Base-by-base conservation (phyloP, 1,140 invertebrate species). In the Bilobella aurantiaca region DNA sequence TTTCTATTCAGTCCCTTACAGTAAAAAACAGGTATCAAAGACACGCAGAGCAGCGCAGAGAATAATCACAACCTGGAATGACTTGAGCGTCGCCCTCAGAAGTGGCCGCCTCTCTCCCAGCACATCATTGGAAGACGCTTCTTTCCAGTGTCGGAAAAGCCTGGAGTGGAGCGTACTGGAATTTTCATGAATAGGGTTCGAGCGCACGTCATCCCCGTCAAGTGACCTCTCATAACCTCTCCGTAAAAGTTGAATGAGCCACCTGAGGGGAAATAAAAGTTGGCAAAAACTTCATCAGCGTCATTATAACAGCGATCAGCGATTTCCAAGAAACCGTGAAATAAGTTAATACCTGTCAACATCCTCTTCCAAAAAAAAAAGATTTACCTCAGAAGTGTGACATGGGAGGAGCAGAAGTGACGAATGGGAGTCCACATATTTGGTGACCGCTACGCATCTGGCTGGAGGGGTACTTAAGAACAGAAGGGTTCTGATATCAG, bases 11-110 rank as follows among this genome's bases (percentile, higher is more conserved):
- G 21, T 5, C 14, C 14, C 49, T 8, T 53, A 53, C 49, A 53
- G 21, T 53, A 53, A 23, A 23, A 53, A 23, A 23, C 49, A 53
- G 25, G 49, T 53, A 53, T 53, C 49, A 53, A 53, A 53, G 49
- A 53, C 23, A 53, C 49, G 49, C 14, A 53, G 14, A 23, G 25
- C 49, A 23, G 21, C 12, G 23, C 12, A 53, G 49, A 8, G 5
- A 23, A 53, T 53, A 18, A 53, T 53, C 12, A 53, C 49, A 23
- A 23, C 5, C 23, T 53, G 49, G 49, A 53, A 53, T 12, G 49
- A 16, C 49, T 53, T 53, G 49, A 53, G 49, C 23, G 23, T 53
- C 14, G 49, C 49, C 21, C 49, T 5, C 3, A 53, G 49, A 8
- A 53, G 49, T 5, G 12, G 12, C 12, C 25, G 8, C 25, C 25